Evolutionary conservation across 1,140 invertebrate species (phyloP).

Genomic region (Sitodiplosis mosellana): DNA sequence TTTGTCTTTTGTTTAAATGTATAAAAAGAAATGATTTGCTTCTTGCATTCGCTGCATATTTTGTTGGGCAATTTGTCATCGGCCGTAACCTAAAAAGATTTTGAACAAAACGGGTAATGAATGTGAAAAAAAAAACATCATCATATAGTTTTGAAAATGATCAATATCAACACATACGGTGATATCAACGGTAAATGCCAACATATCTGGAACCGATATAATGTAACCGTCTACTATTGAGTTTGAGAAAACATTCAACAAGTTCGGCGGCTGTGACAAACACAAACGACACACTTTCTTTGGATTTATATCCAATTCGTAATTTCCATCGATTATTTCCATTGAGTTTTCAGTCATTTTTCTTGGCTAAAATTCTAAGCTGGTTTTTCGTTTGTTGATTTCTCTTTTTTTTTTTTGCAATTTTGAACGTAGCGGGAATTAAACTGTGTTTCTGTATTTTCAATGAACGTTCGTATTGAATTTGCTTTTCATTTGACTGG

Average conservation of each 20-base stretch:
- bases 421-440: too few species aligned
- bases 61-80: not conserved
- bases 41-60: constrained; percentile 1
- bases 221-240: constrained; percentile 1
- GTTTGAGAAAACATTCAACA: constrained; percentile 1
- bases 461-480: too few species aligned
- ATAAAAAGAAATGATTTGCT: not conserved
- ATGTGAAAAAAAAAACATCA: not conserved
- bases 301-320: not conserved
- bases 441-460: too few species aligned
- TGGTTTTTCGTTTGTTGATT: too few species aligned
- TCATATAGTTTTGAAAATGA: not conserved
- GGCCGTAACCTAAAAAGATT: not conserved
- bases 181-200: not conserved
- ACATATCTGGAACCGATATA: not conserved
- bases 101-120: not conserved
- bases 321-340: not conserved
- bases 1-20: constrained; percentile 1
- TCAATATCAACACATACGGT: not conserved
- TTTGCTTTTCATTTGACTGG: too few species aligned
- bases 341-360: too few species aligned
- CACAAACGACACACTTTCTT: constrained; percentile 1
- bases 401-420: too few species aligned
- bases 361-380: too few species aligned
- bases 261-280: not conserved